These are phyloP conservation scores for Ectobius pallidus DNA, from an alignment of 2,888 invertebrate genomes.

Conservation along the genomic window DNA sequence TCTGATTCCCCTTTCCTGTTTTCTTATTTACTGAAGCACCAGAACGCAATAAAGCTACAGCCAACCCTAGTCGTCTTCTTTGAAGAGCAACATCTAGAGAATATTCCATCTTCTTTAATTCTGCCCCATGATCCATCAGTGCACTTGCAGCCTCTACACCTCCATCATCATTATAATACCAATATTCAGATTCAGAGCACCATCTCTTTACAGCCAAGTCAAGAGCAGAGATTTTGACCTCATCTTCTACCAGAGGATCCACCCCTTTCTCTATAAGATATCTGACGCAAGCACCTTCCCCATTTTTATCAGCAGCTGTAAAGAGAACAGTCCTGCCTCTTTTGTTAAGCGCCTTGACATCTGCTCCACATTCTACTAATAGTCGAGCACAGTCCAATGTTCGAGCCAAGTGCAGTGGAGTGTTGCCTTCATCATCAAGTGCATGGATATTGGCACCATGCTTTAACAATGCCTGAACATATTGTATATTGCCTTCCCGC, in stretches of 20 bases:
- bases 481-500: not conserved
- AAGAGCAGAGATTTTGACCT: not conserved
- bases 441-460: not conserved
- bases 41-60: no score
- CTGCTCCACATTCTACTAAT: not conserved
- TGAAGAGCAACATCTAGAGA: no score
- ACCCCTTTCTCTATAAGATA: not conserved
- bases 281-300: not conserved
- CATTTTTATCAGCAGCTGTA: no score
- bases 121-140: no score
- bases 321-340: not conserved
- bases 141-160: no score
- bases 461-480: not conserved
- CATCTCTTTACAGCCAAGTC: not conserved
- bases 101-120: no score
- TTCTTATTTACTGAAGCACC: no score
- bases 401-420: not conserved
- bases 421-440: not conserved
- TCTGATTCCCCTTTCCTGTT: no score
- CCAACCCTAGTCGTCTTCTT: no score
- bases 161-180: no score
- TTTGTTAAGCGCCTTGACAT: not conserved
- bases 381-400: not conserved
- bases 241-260: not conserved
- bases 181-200: no score